These are phyloP conservation scores for Ceratina australensis DNA, from an alignment of 1,140 invertebrate genomes.

Conservation along the genomic window DNA sequence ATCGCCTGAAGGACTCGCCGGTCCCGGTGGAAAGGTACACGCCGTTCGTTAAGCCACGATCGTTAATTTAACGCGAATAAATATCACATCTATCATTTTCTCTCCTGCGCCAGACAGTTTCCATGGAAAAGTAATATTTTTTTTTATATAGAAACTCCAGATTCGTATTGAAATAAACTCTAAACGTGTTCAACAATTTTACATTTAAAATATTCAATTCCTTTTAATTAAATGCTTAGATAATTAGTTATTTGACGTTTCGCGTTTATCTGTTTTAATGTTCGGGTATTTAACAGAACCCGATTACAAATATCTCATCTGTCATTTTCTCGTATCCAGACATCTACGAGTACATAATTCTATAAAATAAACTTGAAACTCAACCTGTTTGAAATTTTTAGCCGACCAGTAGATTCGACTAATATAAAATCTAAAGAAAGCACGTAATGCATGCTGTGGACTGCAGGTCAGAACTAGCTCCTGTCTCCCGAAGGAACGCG, in stretches of 20 bases:
- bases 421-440: no score
- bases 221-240: no score
- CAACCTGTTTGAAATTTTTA: no score
- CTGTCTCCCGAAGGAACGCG: no score
- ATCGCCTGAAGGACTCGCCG: constrained; percentile 39
- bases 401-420: no score
- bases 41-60: constrained; percentile 6
- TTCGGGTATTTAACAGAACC: no score
- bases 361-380: no score
- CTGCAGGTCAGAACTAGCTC: no score
- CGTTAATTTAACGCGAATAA: constrained; percentile 45
- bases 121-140: constrained; percentile 20
- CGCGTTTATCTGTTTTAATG: not conserved
- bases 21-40: constrained; percentile 32
- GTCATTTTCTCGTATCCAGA: not conserved
- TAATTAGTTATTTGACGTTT: not conserved
- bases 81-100: constrained; percentile 38
- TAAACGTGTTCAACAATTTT: not conserved
- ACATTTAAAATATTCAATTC: no score
- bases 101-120: not conserved
- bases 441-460: no score
- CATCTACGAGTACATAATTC: no score
- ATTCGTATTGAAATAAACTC: not conserved
- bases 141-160: constrained; percentile 12
- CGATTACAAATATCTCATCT: not conserved